These are phyloP conservation scores for Lepidocolaptes lacrymiger DNA, from an alignment of 2,797 vertebrate genomes.

Conservation along the genomic window DNA sequence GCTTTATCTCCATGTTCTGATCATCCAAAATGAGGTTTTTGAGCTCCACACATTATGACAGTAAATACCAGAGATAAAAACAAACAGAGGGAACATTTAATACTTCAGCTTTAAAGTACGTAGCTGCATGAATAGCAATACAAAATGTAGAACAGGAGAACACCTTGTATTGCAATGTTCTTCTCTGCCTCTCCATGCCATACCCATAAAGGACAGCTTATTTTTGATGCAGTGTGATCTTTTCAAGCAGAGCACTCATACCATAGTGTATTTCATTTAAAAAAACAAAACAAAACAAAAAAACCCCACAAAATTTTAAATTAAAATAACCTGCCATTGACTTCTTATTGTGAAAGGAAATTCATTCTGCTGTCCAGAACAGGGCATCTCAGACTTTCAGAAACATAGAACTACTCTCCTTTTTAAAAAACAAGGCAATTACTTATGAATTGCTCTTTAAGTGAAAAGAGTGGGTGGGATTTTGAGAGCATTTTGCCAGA, in stretches of 20 bases:
- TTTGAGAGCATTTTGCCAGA: conserved; percentile 29
- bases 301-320: not conserved
- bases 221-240: not conserved
- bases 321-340: not conserved
- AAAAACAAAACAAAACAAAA: not conserved
- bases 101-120: not conserved
- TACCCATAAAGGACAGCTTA: not conserved
- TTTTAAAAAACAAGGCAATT: not conserved
- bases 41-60: not conserved
- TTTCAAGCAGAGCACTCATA: not conserved
- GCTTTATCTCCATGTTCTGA: not conserved
- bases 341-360: not conserved
- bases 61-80: not conserved
- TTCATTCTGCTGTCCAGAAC: not conserved
- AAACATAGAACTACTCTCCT: not conserved
- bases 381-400: not conserved
- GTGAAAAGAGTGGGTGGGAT: not conserved
- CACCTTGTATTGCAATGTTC: not conserved
- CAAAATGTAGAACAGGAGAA: not conserved
- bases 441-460: conserved; percentile 49
- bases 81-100: not conserved
- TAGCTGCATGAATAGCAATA: not conserved
- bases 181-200: not conserved
- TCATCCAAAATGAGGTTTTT: not conserved
- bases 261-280: not conserved